These are phyloP conservation scores for Atherinomorus stipes DNA, from an alignment of 2,113 vertebrate genomes.

Conservation along the genomic window DNA sequence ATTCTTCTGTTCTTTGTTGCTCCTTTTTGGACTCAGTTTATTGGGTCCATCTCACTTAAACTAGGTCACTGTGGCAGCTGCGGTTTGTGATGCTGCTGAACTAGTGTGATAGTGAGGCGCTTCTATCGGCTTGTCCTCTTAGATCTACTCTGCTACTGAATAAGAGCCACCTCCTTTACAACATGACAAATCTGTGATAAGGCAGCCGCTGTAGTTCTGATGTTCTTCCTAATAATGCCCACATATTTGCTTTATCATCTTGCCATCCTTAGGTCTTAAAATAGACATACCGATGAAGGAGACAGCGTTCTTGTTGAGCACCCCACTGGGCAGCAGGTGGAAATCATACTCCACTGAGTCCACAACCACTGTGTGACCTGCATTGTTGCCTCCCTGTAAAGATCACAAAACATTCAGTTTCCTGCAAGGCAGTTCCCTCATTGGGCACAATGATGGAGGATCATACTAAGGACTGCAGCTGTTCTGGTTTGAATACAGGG, in stretches of 20 bases:
- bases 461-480: background rate
- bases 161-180: background rate
- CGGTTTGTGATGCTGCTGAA: background rate
- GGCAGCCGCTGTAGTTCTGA: background rate
- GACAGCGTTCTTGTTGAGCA: conserved; percentile 85
- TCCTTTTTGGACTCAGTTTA: background rate
- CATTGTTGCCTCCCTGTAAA: conserved; percentile 88
- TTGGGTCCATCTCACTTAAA: background rate
- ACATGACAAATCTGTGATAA: background rate
- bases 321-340: conserved; percentile 86
- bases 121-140: background rate
- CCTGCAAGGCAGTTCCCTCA: background rate
- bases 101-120: background rate
- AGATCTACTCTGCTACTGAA: background rate
- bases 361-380: conserved; percentile 86
- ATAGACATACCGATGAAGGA: conserved; percentile 85
- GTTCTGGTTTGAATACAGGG: background rate
- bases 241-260: background rate
- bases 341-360: conserved; percentile 86
- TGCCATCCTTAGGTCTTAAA: background rate
- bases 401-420: conserved; percentile 2
- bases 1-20: background rate
- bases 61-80: background rate
- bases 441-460: background rate
- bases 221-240: background rate